Conservation (phyloP, 2,797 vertebrate genomes). For the Sebastes kiyomatsui region DNA sequence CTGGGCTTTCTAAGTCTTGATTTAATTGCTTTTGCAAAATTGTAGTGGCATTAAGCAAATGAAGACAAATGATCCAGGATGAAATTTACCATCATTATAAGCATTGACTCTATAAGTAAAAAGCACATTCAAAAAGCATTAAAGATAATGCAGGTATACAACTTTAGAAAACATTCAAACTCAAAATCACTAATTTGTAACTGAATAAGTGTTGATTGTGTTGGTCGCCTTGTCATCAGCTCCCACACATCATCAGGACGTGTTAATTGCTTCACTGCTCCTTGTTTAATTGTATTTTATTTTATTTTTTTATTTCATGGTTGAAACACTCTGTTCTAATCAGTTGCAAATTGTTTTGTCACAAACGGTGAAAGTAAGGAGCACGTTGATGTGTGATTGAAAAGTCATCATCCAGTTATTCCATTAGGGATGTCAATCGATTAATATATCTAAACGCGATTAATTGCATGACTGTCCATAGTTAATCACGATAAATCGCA, state of each 20-base stretch:
- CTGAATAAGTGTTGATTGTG: not conserved
- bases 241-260: not conserved
- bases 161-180: not conserved
- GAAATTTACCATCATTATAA: not conserved
- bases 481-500: rapidly evolving
- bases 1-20: not conserved
- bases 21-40: not conserved
- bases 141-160: not conserved
- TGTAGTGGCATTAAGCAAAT: not conserved
- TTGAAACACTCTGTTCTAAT: not conserved
- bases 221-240: not conserved
- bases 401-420: not conserved
- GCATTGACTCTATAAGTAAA: not conserved
- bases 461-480: too few relatives aligned
- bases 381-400: not conserved
- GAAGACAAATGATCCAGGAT: not conserved
- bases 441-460: too few relatives aligned
- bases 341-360: not conserved
- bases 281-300: not conserved
- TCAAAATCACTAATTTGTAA: not conserved
- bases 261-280: not conserved
- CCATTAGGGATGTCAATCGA: not conserved
- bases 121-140: not conserved
- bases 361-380: not conserved
- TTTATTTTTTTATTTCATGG: not conserved